Evolutionary conservation across 2,797 vertebrate species (phyloP), one percentile per base, ranked within the genome.

Genomic region (Geotria australis): DNA sequence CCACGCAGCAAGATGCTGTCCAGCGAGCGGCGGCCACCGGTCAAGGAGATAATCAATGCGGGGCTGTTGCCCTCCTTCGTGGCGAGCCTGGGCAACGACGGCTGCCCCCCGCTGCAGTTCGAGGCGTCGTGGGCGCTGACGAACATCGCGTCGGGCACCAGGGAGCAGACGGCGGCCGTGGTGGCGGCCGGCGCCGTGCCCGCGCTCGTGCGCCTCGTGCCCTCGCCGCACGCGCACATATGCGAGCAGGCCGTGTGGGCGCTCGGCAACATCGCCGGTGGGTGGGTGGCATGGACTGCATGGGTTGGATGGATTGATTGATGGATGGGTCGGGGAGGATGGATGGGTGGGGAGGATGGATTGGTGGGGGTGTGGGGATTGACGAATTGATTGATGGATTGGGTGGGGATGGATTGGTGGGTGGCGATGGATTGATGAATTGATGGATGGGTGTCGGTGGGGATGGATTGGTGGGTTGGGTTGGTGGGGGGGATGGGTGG

Each of bases 161-260:
- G 79, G 0, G 80, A 86, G 7, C 91, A 98, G 66, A 98, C 89
- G 1, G 77, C 72, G n/a, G 84, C 85, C 1, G 88, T 98, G 9
- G 89, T 96, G 4, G 77, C 78, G 24, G 82, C 83, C 1, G 85
- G 88, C 1, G 88, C 79, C 56, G 72, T 96, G 49, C 81, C 81
- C 53, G 85, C 88, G 11, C 95, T 98, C 64, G 77, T 94, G 47
- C 64, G 70, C 3, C 72, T 98, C 6, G 66, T 96, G 66, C 68
- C 72, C 1, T 96, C 85, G 38, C 76, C 81, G 2, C 81, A 93
- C 47, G 63, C 77, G 63, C 89, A 98, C 67, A 85, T 98, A 71
- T 86, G 85, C 48, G 89, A 98, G 66, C 91, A 96, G 65, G 89
- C 91, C 1, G 76, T 98, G 11, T 98, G 91, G 91, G 91, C 91